Evolutionary conservation across 2,888 invertebrate genomes (phyloP).

Genomic region (Cerastis leucographa): DNA sequence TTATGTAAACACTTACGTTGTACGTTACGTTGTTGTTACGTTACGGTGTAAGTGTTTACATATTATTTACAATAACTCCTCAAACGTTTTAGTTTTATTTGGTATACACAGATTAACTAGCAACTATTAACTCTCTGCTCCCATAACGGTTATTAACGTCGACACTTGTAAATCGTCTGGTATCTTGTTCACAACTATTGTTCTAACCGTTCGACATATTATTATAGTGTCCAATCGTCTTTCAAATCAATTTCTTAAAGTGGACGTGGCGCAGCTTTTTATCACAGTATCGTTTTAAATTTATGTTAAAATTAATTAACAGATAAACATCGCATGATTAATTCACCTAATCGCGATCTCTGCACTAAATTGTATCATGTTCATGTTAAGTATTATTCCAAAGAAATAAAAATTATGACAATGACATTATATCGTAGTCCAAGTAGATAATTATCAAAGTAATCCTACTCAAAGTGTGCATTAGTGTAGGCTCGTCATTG

Average conservation of each 20-base stretch:
- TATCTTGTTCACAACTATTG: no score
- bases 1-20: no score
- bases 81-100: no score
- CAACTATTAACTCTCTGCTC: no score
- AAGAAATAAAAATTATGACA: constrained; percentile 9
- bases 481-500: not conserved
- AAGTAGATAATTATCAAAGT: constrained; percentile 22
- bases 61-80: no score
- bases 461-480: constrained; percentile 6
- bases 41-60: no score
- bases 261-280: not conserved
- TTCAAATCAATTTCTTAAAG: constrained; percentile 6
- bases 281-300: constrained; percentile 15
- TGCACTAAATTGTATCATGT: constrained; percentile 27
- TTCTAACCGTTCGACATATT: no score
- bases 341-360: constrained; percentile 38
- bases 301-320: constrained; percentile 44
- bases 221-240: no score
- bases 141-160: no score
- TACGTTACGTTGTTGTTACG: no score
- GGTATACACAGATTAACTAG: no score
- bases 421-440: not conserved
- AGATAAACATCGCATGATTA: constrained; percentile 36
- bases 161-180: no score
- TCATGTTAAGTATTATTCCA: constrained; percentile 17